These are phyloP conservation scores for Lanius collurio DNA, from an alignment of 2,113 vertebrate genomes.

Conservation along the genomic window DNA sequence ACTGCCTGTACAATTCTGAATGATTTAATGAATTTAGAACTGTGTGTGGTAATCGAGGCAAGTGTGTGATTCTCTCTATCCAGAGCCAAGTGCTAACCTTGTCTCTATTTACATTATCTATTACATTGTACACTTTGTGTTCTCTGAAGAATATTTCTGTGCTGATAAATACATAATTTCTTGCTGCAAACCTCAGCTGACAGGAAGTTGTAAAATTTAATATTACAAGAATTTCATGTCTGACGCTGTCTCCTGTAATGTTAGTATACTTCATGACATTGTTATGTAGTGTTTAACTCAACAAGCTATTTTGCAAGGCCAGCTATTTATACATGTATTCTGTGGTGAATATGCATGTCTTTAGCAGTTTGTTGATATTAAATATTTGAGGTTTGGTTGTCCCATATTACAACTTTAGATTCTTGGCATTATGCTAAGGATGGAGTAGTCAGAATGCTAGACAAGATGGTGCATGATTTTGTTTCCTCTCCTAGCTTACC, in stretches of 20 bases:
- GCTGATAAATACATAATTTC: neutral
- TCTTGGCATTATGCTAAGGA: neutral
- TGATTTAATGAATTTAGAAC: neutral
- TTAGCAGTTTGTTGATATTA: neutral
- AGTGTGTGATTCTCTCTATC: neutral
- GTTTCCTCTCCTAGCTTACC: conserved; percentile 18
- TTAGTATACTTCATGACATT: conserved; percentile 14
- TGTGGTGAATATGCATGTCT: neutral
- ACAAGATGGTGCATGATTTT: conserved; percentile 47
- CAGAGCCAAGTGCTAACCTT: neutral
- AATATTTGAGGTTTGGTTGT: neutral
- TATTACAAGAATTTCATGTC: neutral
- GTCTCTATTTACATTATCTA: neutral
- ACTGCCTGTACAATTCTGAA: neutral
- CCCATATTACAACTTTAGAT: neutral
- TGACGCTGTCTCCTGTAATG: neutral
- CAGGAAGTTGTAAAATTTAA: conserved; percentile 21
- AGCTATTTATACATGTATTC: neutral
- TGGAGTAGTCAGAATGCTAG: neutral
- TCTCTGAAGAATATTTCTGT: neutral
- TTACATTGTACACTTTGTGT: neutral
- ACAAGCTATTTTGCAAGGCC: neutral
- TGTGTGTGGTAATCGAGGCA: neutral
- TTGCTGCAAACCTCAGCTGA: conserved; percentile 7
- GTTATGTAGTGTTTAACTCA: conserved; percentile 41